Evolutionary conservation across 2,888 invertebrate genomes (phyloP), one percentile per base, ranked within the genome.

Genomic region (Encarsia formosa): DNA sequence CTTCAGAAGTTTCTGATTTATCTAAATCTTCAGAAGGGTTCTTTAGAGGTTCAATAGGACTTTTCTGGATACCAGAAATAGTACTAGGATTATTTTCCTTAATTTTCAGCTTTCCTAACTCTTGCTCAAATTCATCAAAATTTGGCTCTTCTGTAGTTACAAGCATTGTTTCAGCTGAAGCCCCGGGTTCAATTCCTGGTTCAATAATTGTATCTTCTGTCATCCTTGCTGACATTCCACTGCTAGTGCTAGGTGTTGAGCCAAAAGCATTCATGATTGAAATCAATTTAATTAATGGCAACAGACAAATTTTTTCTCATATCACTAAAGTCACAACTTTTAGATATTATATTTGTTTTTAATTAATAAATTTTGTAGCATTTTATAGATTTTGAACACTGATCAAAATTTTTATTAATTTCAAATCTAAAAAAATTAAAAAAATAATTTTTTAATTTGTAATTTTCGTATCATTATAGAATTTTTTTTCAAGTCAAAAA

Each of bases 91-190:
- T 80, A 26, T 76, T 76, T 45, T 76, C 76, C 57, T 82, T 77
- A 56, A 78, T 77, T 57, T 71, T n/a, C 70, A 55, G 76, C 72
- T 6, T 84, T 83, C 37, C 11, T 11, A 26, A 8, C 26, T 26
- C 37, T 20, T 8, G 19, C 9, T 35, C 38, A 24, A 6, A 82
- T 48, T 78, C 77, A 37, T 83, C 84, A 62, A 85, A 82, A 61
- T 86, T 85, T 62, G 84, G 83, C 18, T 83, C 82, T 70, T 86
- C 85, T 6, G 85, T 83, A 1, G 86, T 82, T 45, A 87, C 81
- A 34, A 89, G 75, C 70, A 87, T 82, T 63, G 84, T 83, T 68
- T 86, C 87, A 19, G 75, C 67, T 38, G 80, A 78, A 44, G 81
- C 81, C 20, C 82, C 84, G 16, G 83, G 83, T 63, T 81, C 81